Base-by-base conservation (phyloP, 1,140 invertebrate genomes). In the Periplaneta americana region DNA sequence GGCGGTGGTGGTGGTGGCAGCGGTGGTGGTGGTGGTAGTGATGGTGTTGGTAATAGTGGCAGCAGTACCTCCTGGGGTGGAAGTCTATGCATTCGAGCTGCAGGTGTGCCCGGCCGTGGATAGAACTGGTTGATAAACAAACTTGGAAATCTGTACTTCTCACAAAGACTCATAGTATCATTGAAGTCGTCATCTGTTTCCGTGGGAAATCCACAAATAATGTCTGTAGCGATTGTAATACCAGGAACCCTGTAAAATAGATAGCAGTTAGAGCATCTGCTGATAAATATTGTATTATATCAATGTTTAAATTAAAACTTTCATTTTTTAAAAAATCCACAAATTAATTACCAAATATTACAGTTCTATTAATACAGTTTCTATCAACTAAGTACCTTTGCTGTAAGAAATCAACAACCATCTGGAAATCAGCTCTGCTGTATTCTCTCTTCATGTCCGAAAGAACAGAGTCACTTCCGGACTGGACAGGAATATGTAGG, bases 111-210 rank as follows among this genome's bases (percentile, higher is more conserved):
- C 0, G 98, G 97, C 76, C 98, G 88, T 0, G 98, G 96, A 85
- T 96, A 99, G 88, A 98, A 99, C 88, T 99, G 98, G 89, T 99
- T 99, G 82, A 99, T 99, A 87, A 98, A 99, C 6, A 99, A 90
- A 85, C 94, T 96, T 0, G 98, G 95, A 87, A 99, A 99, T 84
- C 94, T 93, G 86, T 98, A 98, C 86, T 97, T 94, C 80, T 90
- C 87, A 85, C 98, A 97, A 0, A 99, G 88, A 6, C 90, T 87
- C 91, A 98, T 90, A 0, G 98, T 99, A 81, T 97, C 93, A 74
- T 96, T 91, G 89, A 99, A 99, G 89, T 99, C 96, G 83, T 91
- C 87, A 32, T 96, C 93, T 0, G 96, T 99, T 91, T 99, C 98
- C 5, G 96, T 98, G 0, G 98, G 98, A 88, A 99, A 99, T 0